Percentiles rank a stretch among this genome's conserved stretches.
These are phyloP conservation scores for Melanotaenia parkinsoni DNA, from an alignment of 2,797 vertebrate genomes.

Conservation along the genomic window DNA sequence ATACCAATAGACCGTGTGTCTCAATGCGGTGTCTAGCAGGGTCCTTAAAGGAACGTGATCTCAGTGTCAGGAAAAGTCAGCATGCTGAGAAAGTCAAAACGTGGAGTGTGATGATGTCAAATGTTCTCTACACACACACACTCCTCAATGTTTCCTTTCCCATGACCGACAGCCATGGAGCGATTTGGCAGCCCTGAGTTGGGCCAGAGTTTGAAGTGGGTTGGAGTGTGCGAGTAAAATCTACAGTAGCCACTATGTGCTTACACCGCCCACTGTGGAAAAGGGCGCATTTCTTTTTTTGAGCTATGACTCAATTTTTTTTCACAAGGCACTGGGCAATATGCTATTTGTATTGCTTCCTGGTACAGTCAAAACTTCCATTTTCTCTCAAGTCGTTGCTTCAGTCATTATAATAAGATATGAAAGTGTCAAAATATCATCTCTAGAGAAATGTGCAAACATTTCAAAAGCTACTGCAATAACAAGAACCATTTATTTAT, in stretches of 20 bases:
- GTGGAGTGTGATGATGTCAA: background rate
- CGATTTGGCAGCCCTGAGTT: conserved; percentile 47
- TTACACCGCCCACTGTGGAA: conserved; percentile 53
- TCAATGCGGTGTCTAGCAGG: conserved; percentile 33
- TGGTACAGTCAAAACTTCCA: conserved; percentile 4
- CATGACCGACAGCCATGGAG: conserved; percentile 31
- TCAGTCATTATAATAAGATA: background rate
- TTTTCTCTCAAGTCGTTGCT: background rate
- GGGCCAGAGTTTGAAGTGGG: conserved; percentile 49
- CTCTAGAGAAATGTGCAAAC: background rate
- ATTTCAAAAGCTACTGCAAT: background rate
- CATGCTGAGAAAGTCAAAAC: background rate
- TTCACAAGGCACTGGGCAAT: conserved; percentile 21
- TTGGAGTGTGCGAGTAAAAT: conserved; percentile 45
- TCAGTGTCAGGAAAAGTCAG: background rate
- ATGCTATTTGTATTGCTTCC: conserved; percentile 19
- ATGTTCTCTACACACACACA: background rate
- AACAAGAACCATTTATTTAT: background rate
- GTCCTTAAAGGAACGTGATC: conserved; percentile 26
- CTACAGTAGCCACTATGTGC: conserved; percentile 33
- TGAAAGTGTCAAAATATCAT: background rate
- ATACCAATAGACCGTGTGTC: conserved; percentile 43
- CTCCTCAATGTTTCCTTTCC: conserved; percentile 7
- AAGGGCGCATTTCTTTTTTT: conserved; percentile 37
- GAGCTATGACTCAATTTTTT: conserved; percentile 58